A percentile compares a stretch with the other conserved stretches of the same genome.
Conservation (phyloP, 2,888 invertebrate species). For the Thecophora atra region DNA sequence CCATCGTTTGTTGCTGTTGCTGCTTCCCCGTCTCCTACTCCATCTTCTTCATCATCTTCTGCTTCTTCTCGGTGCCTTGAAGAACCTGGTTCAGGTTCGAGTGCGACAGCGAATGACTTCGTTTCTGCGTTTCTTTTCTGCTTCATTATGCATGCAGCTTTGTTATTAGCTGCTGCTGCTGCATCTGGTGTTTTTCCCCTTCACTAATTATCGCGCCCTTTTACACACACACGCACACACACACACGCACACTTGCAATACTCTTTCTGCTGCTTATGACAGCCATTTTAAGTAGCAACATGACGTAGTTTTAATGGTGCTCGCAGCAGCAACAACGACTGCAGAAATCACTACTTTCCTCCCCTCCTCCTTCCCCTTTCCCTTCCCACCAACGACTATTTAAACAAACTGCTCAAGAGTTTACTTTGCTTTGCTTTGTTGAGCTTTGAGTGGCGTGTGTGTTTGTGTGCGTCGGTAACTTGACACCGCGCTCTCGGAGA, state of each 20-base stretch:
- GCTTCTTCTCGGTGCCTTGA: not conserved
- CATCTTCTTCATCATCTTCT: not conserved
- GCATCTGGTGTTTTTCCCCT: not conserved
- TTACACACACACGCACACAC: conserved; percentile 11
- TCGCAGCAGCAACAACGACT: not conserved
- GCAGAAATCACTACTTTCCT: not conserved
- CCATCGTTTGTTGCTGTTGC: not conserved
- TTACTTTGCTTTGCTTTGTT: conserved; percentile 5
- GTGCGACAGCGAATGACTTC: not conserved
- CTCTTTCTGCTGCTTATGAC: not conserved
- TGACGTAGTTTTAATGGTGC: not conserved
- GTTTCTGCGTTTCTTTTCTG: not conserved
- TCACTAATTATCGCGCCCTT: conserved; percentile 15
- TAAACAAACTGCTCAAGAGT: not conserved
- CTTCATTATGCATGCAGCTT: conserved; percentile 3
- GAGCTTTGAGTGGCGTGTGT: not conserved
- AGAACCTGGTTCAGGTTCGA: not conserved
- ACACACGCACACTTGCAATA: not conserved
- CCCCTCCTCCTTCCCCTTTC: not conserved
- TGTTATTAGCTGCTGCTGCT: not conserved
- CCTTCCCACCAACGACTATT: not conserved
- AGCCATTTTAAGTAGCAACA: conserved; percentile 9
- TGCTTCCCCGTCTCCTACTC: not conserved
- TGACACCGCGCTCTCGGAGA: not conserved
- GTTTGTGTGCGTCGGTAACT: conserved; percentile 11